These are phyloP conservation scores for Leucosticte australis DNA, from an alignment of 2,113 vertebrate genomes.

Conservation along the genomic window DNA sequence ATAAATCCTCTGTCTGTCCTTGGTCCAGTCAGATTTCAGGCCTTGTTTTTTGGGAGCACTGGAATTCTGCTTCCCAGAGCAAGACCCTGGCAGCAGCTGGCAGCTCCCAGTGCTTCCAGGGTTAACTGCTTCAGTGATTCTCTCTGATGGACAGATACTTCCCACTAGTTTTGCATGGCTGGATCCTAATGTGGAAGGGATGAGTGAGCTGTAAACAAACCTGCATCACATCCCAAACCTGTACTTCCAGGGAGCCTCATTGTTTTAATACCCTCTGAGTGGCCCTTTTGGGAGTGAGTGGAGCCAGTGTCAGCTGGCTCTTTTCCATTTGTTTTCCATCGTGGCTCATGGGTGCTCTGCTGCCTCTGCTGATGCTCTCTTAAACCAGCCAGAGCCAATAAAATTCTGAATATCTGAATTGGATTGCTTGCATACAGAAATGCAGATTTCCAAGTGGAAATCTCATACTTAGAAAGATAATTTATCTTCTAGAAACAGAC, in stretches of 20 bases:
- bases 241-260: background rate
- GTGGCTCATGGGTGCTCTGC: background rate
- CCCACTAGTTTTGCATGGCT: conserved; percentile 24
- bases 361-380: background rate
- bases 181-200: background rate
- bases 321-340: background rate
- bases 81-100: background rate
- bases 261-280: conserved; percentile 27
- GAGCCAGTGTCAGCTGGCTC: background rate
- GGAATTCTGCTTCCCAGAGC: background rate
- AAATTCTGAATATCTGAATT: background rate
- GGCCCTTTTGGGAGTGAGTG: background rate
- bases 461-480: background rate
- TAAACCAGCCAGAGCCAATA: background rate
- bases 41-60: background rate
- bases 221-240: conserved; percentile 20
- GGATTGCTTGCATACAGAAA: background rate
- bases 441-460: background rate
- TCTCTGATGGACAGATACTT: conserved; percentile 6
- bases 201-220: conserved; percentile 31
- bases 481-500: background rate
- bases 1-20: background rate
- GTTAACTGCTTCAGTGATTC: background rate
- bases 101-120: background rate
- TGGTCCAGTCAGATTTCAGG: background rate